A percentile compares a stretch with the other conserved stretches of the same genome.
phyloP scores from a whole-genome alignment of 2,113 vertebrate species.

The Charadrius vociferus region DNA sequence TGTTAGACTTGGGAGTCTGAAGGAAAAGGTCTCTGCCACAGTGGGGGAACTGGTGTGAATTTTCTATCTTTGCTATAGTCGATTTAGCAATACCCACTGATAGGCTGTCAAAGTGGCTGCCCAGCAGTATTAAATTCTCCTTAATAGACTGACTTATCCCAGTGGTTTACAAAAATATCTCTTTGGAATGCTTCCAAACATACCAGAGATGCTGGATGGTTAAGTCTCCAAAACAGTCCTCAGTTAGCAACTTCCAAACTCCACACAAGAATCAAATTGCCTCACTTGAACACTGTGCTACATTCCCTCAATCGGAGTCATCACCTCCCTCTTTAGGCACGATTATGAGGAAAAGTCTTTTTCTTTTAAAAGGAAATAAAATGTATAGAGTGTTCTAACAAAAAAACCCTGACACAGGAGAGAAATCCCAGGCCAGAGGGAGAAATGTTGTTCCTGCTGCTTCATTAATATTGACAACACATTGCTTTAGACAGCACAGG shows the following conservation, averaged over 20 bases:
- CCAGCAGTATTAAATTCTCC: background rate
- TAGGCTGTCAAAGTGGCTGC: background rate
- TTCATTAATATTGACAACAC: background rate
- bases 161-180: constrained; percentile 48
- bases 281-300: background rate
- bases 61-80: background rate
- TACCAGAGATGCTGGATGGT: background rate
- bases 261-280: background rate
- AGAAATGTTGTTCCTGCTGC: background rate
- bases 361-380: background rate
- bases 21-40: background rate
- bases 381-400: background rate
- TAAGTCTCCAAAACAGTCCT: background rate
- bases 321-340: background rate
- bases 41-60: background rate
- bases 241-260: background rate
- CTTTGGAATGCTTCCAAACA: background rate
- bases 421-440: background rate
- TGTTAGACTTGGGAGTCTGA: background rate
- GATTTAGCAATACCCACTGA: background rate
- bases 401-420: background rate
- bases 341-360: background rate
- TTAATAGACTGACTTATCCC: background rate
- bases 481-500: background rate
- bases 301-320: background rate